Base-by-base conservation (phyloP, 2,113 vertebrate species). In the Oophaga pumilio region DNA sequence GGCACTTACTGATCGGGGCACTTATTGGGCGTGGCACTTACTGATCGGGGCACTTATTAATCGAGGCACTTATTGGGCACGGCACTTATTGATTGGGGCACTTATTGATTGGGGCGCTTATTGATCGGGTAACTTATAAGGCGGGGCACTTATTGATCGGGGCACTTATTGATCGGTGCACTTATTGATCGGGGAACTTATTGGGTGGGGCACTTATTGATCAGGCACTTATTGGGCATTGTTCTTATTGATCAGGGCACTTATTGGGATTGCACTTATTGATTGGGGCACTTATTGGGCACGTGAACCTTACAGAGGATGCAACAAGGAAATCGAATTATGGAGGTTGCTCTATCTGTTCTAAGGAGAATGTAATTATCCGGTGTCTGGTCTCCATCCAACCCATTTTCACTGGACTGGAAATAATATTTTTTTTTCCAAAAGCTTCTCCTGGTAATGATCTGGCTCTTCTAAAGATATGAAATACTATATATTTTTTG, bases 281-380 rank as follows among this genome's bases (percentile, higher is more conserved):
- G 18, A 22, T 22, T 33, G 49, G 71, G 13, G 69, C 15, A 73
- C 15, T 73, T 26, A 62, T 13, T 6, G 24, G 53, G 24, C 22
- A 56, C 24, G n/a, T 43, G 7, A 52, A 2, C 20, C 22, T 11
- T 66, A 66, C 3, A 66, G 1, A 74, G 43, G 43, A 74, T 17
- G 7, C 1, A 15, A 14, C 28, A 8, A 17, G 13, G 24, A 79
- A 53, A 57, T 26, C 8, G 1, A 52, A 78, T 56, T 78, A 56
- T 52, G n/a, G 76, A 56, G 52, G 24, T n/a, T 14, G 22, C n/a
- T 14, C 5, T 28, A 59, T 57, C 76, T 26, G 50, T 4, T 22
- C 33, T 74, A 50, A 74, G 33, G n/a, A 57, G 2, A 79, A 79
- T 59, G 24, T 28, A 79, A 79, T 79, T 59, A 79, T 15, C 50